A percentile compares a stretch with the other conserved stretches of the same genome.
Evolutionary conservation across 2,888 invertebrate species (phyloP).

Genomic region (Romanomermis culicivorax): DNA sequence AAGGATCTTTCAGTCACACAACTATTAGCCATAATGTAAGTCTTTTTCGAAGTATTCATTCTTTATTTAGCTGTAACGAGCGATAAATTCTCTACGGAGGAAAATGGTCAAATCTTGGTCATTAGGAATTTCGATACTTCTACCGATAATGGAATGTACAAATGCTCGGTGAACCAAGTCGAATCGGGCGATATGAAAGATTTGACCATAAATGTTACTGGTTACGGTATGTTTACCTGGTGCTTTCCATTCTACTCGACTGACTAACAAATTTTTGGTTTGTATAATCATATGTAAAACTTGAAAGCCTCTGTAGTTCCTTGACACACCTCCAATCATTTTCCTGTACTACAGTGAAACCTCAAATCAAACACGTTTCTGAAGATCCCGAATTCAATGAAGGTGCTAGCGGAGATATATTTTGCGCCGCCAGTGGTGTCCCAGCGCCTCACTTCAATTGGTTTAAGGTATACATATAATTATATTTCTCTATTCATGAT

Average conservation of each 20-base stretch:
- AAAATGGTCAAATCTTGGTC: background rate
- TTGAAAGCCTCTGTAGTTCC: too few relatives aligned
- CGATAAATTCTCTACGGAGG: too few relatives aligned
- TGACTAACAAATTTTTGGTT: too few relatives aligned
- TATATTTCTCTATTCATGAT: background rate
- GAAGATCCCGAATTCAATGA: background rate
- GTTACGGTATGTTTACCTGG: slow-evolving; percentile 1
- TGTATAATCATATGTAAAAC: too few relatives aligned
- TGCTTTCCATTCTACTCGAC: too few relatives aligned
- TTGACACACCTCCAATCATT: too few relatives aligned
- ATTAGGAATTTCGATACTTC: background rate
- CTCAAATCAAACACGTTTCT: background rate
- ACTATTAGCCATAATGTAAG: too few relatives aligned
- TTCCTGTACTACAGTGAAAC: background rate
- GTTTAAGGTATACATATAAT: slow-evolving; percentile 14
- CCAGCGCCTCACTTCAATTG: slow-evolving; percentile 21
- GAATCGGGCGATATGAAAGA: background rate
- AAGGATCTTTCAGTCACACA: too few relatives aligned
- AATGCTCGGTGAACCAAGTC: background rate
- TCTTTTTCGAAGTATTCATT: too few relatives aligned
- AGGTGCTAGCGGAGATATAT: background rate
- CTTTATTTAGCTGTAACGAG: too few relatives aligned
- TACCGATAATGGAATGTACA: background rate
- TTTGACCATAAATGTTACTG: background rate
- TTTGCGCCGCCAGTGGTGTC: slow-evolving; percentile 20